A percentile compares a stretch with the other conserved stretches of the same genome.
phyloP scores from a whole-genome alignment of 1,140 invertebrate genomes.

The Doryteuthis pealeii region DNA sequence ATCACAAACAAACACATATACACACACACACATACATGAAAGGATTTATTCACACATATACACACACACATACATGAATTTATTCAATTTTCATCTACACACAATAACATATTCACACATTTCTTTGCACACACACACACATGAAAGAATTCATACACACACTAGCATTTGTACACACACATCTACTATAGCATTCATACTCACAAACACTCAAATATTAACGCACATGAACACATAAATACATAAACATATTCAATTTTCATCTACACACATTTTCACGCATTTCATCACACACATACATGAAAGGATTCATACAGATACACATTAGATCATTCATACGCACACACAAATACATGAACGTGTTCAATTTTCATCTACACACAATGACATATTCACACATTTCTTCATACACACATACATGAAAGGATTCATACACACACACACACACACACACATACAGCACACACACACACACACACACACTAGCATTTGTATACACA shows the following conservation, averaged over 20 bases:
- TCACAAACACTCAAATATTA: too few relatives aligned
- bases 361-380: too few relatives aligned
- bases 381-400: too few relatives aligned
- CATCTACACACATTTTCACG: not conserved
- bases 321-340: not conserved
- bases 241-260: not conserved
- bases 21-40: not conserved
- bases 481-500: too few relatives aligned
- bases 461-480: too few relatives aligned
- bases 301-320: not conserved
- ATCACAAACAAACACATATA: not conserved
- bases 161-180: not conserved
- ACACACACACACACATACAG: too few relatives aligned
- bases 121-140: not conserved
- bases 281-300: constrained; percentile 2
- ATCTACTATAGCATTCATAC: too few relatives aligned
- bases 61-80: not conserved
- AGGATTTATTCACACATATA: not conserved
- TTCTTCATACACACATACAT: too few relatives aligned
- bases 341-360: not conserved
- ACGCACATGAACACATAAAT: not conserved
- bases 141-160: not conserved
- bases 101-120: not conserved
- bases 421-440: too few relatives aligned
- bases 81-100: not conserved